These are phyloP conservation scores for Periparus ater DNA, from an alignment of 2,797 vertebrate genomes.

Conservation along the genomic window DNA sequence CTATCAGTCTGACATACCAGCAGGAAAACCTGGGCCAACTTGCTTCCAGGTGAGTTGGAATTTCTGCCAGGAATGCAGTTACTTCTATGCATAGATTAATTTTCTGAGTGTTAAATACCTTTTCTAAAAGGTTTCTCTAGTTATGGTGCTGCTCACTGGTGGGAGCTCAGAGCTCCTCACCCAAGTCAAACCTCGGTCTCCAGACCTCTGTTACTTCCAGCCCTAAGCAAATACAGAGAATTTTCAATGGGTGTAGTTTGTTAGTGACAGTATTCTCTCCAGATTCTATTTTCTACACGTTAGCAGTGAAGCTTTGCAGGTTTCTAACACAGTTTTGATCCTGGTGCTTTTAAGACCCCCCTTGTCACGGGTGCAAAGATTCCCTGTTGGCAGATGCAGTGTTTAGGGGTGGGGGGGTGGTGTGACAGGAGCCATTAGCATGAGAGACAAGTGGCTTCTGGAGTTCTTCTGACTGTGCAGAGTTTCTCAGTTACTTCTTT, in stretches of 20 bases:
- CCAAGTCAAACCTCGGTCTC: neutral
- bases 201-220: neutral
- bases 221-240: neutral
- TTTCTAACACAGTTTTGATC: neutral
- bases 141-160: neutral
- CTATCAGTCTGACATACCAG: slow-evolving; percentile 92
- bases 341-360: neutral
- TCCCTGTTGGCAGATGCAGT: neutral
- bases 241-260: neutral
- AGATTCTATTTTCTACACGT: neutral
- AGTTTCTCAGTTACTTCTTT: neutral
- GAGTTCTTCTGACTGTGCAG: neutral
- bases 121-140: neutral
- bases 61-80: neutral
- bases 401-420: neutral
- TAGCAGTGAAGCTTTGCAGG: neutral
- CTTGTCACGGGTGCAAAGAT: neutral
- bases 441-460: neutral
- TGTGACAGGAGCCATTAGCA: neutral
- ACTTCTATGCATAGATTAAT: neutral
- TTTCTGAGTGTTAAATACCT: neutral
- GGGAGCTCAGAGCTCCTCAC: neutral
- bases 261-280: neutral
- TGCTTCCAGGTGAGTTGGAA: slow-evolving; percentile 91
- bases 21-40: slow-evolving; percentile 91